A percentile compares a stretch with the other conserved stretches of the same genome.
These are phyloP conservation scores for Phalacrocorax pelagicus DNA, from an alignment of 2,113 vertebrate species.

Conservation along the genomic window DNA sequence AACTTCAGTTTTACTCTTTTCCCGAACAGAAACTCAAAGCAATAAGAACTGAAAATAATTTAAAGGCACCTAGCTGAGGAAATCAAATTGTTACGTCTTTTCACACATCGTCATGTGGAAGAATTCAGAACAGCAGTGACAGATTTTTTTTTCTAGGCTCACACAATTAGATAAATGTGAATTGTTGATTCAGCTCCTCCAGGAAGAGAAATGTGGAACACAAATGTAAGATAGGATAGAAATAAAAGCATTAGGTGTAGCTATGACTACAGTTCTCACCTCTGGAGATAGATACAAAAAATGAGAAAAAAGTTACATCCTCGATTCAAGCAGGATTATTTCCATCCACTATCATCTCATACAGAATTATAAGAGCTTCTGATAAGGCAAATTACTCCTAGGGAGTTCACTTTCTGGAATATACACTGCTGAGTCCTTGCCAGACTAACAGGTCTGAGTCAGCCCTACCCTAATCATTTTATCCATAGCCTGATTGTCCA, in stretches of 20 bases:
- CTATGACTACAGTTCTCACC: background rate
- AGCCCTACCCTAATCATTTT: conserved; percentile 63
- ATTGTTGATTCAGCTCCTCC: background rate
- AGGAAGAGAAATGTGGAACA: background rate
- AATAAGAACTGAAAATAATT: background rate
- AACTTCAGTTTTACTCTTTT: background rate
- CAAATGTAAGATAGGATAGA: background rate
- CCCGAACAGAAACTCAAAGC: background rate
- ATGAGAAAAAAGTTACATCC: background rate
- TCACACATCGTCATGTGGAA: background rate
- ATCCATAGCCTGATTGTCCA: conserved; percentile 62
- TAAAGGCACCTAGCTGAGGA: background rate
- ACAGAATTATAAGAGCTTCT: conserved; percentile 45
- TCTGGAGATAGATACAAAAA: background rate
- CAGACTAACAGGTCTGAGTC: conserved; percentile 69
- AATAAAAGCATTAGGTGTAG: background rate
- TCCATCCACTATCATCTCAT: conserved; percentile 2
- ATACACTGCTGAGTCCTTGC: conserved; percentile 42
- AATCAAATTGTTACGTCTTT: background rate
- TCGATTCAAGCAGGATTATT: conserved; percentile 19
- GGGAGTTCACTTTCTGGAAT: conserved; percentile 71
- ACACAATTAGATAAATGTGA: background rate
- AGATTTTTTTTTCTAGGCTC: background rate
- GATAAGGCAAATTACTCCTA: conserved; percentile 61
- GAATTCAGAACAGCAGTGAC: background rate